These are phyloP conservation scores for Rhyacophila brunnea DNA, from an alignment of 1,140 invertebrate species.

Conservation along the genomic window DNA sequence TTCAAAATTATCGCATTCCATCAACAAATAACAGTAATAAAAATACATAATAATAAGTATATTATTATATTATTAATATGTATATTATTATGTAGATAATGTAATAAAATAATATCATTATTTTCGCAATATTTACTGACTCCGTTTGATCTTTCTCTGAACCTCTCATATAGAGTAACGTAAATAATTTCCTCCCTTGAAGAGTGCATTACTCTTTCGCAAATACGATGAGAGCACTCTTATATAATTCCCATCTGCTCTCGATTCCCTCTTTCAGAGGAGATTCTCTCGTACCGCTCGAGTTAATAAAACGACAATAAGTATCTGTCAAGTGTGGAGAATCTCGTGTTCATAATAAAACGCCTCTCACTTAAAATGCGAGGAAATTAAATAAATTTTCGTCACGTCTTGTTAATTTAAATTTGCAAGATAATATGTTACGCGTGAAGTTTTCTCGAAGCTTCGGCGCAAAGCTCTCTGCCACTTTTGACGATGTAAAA, in stretches of 20 bases:
- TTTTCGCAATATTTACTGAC: no score
- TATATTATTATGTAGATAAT: no score
- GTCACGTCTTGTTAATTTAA: slow-evolving; percentile 9
- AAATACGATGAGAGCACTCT: background rate
- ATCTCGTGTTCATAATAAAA: slow-evolving; percentile 4
- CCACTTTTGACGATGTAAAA: no score
- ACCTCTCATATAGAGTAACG: background rate
- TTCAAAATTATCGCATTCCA: no score
- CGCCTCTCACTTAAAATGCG: slow-evolving; percentile 5
- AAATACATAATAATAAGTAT: no score
- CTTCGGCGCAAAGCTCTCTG: background rate
- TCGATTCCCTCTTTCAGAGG: no score
- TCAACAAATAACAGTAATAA: no score
- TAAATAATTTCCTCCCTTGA: slow-evolving; percentile 5
- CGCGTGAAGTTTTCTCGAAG: slow-evolving; percentile 1
- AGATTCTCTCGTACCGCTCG: slow-evolving; percentile 6
- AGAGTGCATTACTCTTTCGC: background rate
- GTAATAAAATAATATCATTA: no score
- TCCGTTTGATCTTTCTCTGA: background rate
- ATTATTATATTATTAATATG: no score
- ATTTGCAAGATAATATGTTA: slow-evolving; percentile 16
- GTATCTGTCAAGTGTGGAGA: slow-evolving; percentile 12
- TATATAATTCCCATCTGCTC: no score
- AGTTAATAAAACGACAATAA: slow-evolving; percentile 17
- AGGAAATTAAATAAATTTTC: slow-evolving; percentile 20